A percentile compares a stretch with the other conserved stretches of the same genome.
Conservation (phyloP, 2,888 invertebrate species). For the Metacarcinus magister region DNA sequence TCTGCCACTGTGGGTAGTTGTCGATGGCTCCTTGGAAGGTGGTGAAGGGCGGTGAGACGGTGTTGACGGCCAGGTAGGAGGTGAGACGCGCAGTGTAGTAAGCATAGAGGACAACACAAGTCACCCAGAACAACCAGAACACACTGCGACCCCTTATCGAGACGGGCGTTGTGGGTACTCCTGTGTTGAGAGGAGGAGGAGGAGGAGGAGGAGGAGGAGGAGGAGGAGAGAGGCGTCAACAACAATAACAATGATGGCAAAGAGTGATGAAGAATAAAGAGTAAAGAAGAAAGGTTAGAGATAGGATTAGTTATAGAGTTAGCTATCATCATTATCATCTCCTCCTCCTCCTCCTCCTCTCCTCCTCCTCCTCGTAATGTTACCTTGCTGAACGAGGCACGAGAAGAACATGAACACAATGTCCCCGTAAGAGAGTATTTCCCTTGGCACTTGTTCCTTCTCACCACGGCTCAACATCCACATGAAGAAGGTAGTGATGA, state of each 20-base stretch:
- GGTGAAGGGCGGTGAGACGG: slow-evolving; percentile 69
- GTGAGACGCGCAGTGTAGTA: slow-evolving; percentile 81
- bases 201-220: neutral
- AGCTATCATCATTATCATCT: neutral
- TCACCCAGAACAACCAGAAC: slow-evolving; percentile 78
- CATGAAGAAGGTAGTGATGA: slow-evolving; percentile 21
- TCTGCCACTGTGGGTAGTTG: slow-evolving; percentile 67
- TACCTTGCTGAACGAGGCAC: slow-evolving; percentile 80
- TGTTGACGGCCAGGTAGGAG: slow-evolving; percentile 77
- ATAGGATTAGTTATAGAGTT: too few species aligned
- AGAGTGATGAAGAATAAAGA: too few species aligned
- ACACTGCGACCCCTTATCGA: slow-evolving; percentile 54
- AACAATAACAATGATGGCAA: neutral
- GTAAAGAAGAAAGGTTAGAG: too few species aligned
- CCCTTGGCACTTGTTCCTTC: neutral
- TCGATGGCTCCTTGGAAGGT: slow-evolving; percentile 56
- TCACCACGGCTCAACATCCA: slow-evolving; percentile 53
- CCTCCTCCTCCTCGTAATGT: neutral
- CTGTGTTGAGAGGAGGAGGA: neutral
- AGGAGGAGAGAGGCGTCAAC: neutral
- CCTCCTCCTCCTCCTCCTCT: neutral
- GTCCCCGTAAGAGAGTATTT: slow-evolving; percentile 47
- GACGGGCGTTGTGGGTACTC: slow-evolving; percentile 34
- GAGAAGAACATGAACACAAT: slow-evolving; percentile 74
- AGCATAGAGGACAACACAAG: slow-evolving; percentile 77